Conservation (phyloP, 2,797 vertebrate species). For the Diglossa cyanea region DNA sequence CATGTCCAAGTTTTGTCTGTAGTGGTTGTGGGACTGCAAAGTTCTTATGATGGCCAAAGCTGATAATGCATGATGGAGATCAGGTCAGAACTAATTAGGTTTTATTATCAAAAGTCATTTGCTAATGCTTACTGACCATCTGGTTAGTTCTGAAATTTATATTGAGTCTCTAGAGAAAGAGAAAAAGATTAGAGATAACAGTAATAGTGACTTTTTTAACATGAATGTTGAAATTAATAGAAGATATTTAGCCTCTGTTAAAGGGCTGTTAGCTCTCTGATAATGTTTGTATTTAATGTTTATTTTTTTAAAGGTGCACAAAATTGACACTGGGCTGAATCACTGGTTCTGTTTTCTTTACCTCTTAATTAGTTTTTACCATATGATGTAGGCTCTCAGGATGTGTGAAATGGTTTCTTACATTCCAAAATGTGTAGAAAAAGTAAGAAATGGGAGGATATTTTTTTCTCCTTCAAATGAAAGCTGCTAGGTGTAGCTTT, state of each 20-base stretch:
- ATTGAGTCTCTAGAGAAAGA: not conserved
- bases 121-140: not conserved
- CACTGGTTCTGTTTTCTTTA: not conserved
- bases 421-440: not conserved
- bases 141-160: slow-evolving; percentile 18
- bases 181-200: not conserved
- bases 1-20: not conserved
- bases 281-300: not conserved
- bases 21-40: not conserved
- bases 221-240: not conserved
- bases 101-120: slow-evolving; percentile 22
- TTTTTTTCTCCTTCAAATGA: not conserved
- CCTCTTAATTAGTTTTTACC: not conserved
- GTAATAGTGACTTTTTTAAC: not conserved
- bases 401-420: not conserved
- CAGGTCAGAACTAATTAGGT: slow-evolving; percentile 9
- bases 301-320: not conserved
- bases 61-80: not conserved
- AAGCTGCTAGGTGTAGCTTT: not conserved
- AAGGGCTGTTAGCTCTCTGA: not conserved
- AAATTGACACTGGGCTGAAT: not conserved
- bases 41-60: slow-evolving; percentile 6
- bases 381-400: not conserved
- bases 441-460: not conserved
- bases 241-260: not conserved